Base-by-base conservation (phyloP, 2,888 invertebrate species). In the Doris montereyensis region DNA sequence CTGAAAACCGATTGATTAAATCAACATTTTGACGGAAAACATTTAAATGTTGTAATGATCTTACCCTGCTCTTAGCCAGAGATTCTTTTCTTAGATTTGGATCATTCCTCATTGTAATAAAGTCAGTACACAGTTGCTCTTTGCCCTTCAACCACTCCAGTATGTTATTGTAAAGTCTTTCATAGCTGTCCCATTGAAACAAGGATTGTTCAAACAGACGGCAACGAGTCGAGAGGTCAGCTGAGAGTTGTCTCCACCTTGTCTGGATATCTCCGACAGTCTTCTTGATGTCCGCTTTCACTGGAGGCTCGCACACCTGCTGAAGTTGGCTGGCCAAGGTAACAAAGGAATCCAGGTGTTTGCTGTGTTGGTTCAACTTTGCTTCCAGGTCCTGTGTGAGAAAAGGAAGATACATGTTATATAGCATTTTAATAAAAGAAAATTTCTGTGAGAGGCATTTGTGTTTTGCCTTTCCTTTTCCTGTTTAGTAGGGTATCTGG, bases 181-280 rank as follows among this genome's bases (percentile, higher is more conserved):
- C 88, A 78, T 88, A 89, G 10, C 79, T 80, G 74, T 86, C 80
- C 90, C 89, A 90, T 34, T 86, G 84, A n/a, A 83, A 74, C 28
- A 88, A 79, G 81, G 85, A 86, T 2, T 83, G 83, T 65, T 88
- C 86, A 82, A 88, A 88, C 77, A 81, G 78, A 13, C 81, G 80
- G 13, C 84, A 80, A 32, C 86, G 82, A 1, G 82, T 74, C 3
- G 82, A 79, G 5, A 89, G 82, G 62, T 86, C 85, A 17, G 74
- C 75, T 24, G 78, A 81, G 76, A 88, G 80, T 3, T 82, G 81
- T 35, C 85, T 83, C 87, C 88, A 89, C 67, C 87, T 86, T 67
- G 81, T 80, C 78, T 87, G 83, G 26, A 87, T 71, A 68, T 88
- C 86, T n/a, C 83, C 73, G 26, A 86, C 82, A 4, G 86, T 85